Evolutionary conservation across 2,888 invertebrate species (phyloP), one percentile per base, ranked within the genome.

Genomic region (Ecdyonurus torrentis): DNA sequence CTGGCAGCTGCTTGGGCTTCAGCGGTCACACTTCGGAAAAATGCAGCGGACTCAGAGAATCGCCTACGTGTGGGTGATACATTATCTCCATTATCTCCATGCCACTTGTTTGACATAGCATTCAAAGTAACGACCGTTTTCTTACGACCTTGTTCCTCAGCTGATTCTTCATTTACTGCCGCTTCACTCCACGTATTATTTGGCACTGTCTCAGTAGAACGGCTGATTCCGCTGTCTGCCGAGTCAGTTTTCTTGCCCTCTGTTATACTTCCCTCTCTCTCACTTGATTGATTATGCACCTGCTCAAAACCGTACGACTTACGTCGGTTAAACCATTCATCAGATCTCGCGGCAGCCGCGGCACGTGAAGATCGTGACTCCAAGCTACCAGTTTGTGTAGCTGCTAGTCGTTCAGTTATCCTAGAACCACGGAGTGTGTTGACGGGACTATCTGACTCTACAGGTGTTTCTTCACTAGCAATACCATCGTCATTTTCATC

Each of bases 281-380:
- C 25, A 2, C 2, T 18, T 60, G 60, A 5, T 25, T 70, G 71
- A 52, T 69, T 70, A 61, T 72, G 70, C 71, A 81, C 79, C 66
- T 79, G 78, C 71, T 84, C 84, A 70, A 89, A 89, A 64, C 88
- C 87, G 70, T 88, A 88, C 20, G 88, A 88, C 74, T 88, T 89
- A 67, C 88, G 78, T 67, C 88, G 77, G 65, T 82, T 80, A 70
- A 63, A 85, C 87, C 88, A 89, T 69, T 83, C 83, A 67, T 84
- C 83, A 72, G 74, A 77, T 74, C 69, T 76, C 15, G 76, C 71
- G 77, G 76, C 24, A 77, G 71, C 59, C 77, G 37, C 5, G 7
- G 37, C 37, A 37, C 37, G 37, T 15, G 74, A 75, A n/a, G 68
- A 68, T 63, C 76, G 71, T 0, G 77, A 76, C 68, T 78, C 77